Percentiles rank a stretch among this genome's conserved stretches.
phyloP scores from a whole-genome alignment of 2,888 invertebrate genomes.

The Oscheius sp. region DNA sequence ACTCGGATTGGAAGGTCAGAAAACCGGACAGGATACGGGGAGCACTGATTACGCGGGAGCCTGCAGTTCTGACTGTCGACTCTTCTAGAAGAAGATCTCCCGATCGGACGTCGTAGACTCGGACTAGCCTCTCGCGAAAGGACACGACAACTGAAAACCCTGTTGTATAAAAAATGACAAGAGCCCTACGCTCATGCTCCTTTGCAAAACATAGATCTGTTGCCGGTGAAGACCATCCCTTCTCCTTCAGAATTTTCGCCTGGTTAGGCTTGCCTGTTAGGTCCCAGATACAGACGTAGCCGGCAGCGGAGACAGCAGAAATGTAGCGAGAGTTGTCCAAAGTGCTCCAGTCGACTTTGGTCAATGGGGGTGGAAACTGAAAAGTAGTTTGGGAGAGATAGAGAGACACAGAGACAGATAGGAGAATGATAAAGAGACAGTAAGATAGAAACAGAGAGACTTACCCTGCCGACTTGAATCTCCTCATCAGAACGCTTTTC shows the following conservation, averaged over 20 bases:
- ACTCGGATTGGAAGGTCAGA: slow-evolving; percentile 47
- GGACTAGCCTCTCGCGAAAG: slow-evolving; percentile 46
- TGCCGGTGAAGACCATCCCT: slow-evolving; percentile 47
- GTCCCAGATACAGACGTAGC: slow-evolving; percentile 44
- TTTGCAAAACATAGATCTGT: slow-evolving; percentile 42
- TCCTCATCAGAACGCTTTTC: not conserved
- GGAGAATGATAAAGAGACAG: too few species aligned
- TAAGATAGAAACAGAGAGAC: too few species aligned
- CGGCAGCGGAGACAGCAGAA: slow-evolving; percentile 40
- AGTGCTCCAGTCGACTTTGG: slow-evolving; percentile 40
- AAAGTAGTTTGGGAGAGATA: not conserved
- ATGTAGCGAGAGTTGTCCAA: slow-evolving; percentile 37
- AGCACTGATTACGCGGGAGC: slow-evolving; percentile 38
- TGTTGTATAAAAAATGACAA: not conserved
- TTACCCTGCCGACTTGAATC: not conserved
- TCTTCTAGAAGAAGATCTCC: slow-evolving; percentile 42
- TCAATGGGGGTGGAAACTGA: slow-evolving; percentile 38
- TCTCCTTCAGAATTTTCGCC: slow-evolving; percentile 32
- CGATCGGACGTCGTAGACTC: slow-evolving; percentile 40
- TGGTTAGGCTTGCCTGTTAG: slow-evolving; percentile 30
- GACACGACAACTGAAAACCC: slow-evolving; percentile 40
- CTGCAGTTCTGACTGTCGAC: slow-evolving; percentile 44
- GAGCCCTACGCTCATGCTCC: slow-evolving; percentile 34
- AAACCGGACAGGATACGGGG: slow-evolving; percentile 41
- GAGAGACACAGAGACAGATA: too few species aligned